Evolutionary conservation across 1,140 invertebrate species (phyloP).

Genomic region (Leptinotarsa lineolata): DNA sequence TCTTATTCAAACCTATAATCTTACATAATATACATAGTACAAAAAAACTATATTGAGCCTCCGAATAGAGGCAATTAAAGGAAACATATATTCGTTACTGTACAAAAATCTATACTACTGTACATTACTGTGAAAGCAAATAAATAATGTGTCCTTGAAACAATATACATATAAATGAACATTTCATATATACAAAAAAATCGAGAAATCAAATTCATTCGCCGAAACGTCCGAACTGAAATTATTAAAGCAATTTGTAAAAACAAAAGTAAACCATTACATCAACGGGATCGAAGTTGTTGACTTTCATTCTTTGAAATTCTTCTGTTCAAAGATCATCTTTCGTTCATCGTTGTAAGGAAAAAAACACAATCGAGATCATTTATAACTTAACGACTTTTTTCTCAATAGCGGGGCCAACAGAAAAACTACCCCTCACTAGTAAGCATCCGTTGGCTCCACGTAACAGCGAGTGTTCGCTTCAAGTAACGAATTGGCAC

Average conservation of each 20-base stretch:
- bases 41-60: conserved; percentile 54
- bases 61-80: conserved; percentile 45
- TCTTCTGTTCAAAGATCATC: not conserved
- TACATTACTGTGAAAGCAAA: conserved; percentile 55
- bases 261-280: not conserved
- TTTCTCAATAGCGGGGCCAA: not conserved
- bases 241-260: conserved; percentile 6
- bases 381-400: not conserved
- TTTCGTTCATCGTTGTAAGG: not conserved
- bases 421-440: not conserved
- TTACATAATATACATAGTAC: conserved; percentile 58
- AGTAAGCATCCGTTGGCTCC: not conserved
- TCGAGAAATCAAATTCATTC: conserved; percentile 22
- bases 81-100: conserved; percentile 51
- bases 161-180: conserved; percentile 42
- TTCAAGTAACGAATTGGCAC: conserved; percentile 52
- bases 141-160: conserved; percentile 53
- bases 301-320: not conserved
- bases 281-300: not conserved
- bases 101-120: conserved; percentile 55
- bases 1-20: conserved; percentile 57
- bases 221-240: not conserved
- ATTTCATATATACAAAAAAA: conserved; percentile 32
- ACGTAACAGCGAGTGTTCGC: conserved; percentile 16
- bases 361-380: conserved; percentile 8